Evolutionary conservation across 1,140 invertebrate species (phyloP), one percentile per base, ranked within the genome.

Genomic region (Aphidius gifuensis): DNA sequence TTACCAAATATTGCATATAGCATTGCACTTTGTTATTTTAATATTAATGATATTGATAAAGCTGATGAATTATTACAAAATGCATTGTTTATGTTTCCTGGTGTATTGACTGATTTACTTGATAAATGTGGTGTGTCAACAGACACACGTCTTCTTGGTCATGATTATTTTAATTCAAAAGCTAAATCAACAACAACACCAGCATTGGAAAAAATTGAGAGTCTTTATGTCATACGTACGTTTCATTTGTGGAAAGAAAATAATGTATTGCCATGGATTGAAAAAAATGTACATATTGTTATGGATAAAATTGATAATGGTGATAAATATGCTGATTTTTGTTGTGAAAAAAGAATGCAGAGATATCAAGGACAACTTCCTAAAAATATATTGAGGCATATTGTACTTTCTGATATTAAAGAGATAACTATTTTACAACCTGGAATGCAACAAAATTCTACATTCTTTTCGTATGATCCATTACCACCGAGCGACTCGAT

Each of bases 1-100:
- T 77, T 97, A 45, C 94, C 93, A 55, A 97, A 96, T 72, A 91
- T 96, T 83, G 88, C 91, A 0, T 96, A 89, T 72, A 95, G 92
- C 3, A 80, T 91, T 56, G 89, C 94, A 0, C 73, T 96, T 51
- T 91, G 93, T 43, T 81, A 90, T 74, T 91, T 88, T 82, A 82
- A 88, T 71, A 64, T 76, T 21, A 67, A 69, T 64, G 69, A 66
- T 68, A 69, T 5, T 72, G 23, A 40, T 16, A 61, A 70, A 61
- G 88, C 92, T 4, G 83, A 90, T 66, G 68, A 82, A 49, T 67
- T 87, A 57, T 74, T 96, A 16, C 88, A 93, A 75, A 85, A 90
- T 62, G 90, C 92, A 11, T 78, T 97, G 6, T 80, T 93, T 4
- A 90, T 91, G 86, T 96, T 94, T 79, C 94, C 94, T 3, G 86